Percentiles rank a stretch among this genome's conserved stretches.
Evolutionary conservation across 2,888 invertebrate species (phyloP).

Genomic region (Tryphoninae sp.): DNA sequence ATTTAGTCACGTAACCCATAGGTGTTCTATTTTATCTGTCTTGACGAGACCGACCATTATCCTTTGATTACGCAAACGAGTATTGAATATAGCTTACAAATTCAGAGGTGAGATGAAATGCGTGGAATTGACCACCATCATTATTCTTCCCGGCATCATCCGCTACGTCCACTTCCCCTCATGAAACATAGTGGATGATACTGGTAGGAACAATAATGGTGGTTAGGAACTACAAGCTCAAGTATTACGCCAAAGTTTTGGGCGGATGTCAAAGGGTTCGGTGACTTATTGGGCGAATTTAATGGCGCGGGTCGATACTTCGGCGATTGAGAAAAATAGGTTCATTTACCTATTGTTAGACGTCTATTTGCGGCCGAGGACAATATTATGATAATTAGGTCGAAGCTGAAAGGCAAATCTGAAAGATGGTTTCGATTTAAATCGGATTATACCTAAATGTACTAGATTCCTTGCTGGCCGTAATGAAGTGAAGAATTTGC

Average conservation of each 20-base stretch:
- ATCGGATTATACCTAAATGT: constrained; percentile 47
- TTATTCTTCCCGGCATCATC: too few relatives aligned
- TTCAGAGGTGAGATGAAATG: too few relatives aligned
- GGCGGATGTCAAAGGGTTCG: constrained; percentile 32
- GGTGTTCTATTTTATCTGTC: too few relatives aligned
- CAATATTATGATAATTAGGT: constrained; percentile 38
- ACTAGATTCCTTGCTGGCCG: constrained; percentile 45
- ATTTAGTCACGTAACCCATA: too few relatives aligned
- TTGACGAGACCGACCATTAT: too few relatives aligned
- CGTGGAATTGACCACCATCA: too few relatives aligned
- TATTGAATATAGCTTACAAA: too few relatives aligned
- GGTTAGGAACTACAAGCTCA: not conserved
- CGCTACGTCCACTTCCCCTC: too few relatives aligned
- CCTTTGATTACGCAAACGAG: too few relatives aligned
- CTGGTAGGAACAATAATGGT: not conserved
- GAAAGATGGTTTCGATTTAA: constrained; percentile 58
- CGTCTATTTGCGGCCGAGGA: constrained; percentile 31
- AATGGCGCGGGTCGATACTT: constrained; percentile 43
- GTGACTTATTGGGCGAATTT: constrained; percentile 47
- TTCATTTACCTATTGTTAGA: constrained; percentile 13
- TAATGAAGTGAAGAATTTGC: constrained; percentile 52
- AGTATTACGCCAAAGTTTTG: not conserved
- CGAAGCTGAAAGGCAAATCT: constrained; percentile 60
- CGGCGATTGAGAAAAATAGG: constrained; percentile 48
- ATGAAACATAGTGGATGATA: not conserved